These are phyloP conservation scores for Kuschelorhynchus macadamiae DNA, from an alignment of 2,888 invertebrate species.

Conservation along the genomic window DNA sequence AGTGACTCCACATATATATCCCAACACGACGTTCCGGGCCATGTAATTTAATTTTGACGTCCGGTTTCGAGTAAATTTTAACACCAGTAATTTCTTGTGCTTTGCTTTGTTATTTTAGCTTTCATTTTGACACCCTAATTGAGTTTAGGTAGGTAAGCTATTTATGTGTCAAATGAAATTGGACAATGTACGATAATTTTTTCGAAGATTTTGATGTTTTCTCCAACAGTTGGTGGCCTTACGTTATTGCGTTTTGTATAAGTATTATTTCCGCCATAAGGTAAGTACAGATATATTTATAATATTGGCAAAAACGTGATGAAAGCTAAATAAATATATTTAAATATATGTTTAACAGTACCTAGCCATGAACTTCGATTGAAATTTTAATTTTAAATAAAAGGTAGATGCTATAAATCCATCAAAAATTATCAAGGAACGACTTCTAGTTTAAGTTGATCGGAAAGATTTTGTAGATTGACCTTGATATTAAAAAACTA, in stretches of 20 bases:
- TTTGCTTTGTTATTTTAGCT: constrained; percentile 19
- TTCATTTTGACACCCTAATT: constrained; percentile 12
- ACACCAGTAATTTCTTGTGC: constrained; percentile 19
- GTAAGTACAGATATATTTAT: too few species aligned
- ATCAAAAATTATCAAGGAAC: too few species aligned
- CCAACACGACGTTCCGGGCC: constrained; percentile 5
- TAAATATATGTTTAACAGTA: too few species aligned
- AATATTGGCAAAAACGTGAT: too few species aligned
- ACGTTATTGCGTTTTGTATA: constrained; percentile 69
- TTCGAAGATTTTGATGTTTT: constrained; percentile 57
- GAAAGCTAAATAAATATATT: too few species aligned
- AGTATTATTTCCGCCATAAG: constrained; percentile 70
- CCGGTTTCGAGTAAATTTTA: constrained; percentile 25
- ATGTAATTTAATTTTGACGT: constrained; percentile 21
- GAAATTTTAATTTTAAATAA: too few species aligned
- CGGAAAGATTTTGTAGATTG: constrained; percentile 10
- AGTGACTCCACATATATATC: constrained; percentile 14
- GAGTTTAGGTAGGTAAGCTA: too few species aligned
- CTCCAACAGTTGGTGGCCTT: constrained; percentile 72
- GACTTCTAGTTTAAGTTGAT: too few species aligned
- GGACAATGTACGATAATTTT: constrained; percentile 49
- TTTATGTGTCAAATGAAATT: constrained; percentile 2
- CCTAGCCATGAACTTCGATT: too few species aligned
- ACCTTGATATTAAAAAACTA: too few species aligned
- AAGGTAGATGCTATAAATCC: too few species aligned